Evolutionary conservation across 1,140 invertebrate genomes (phyloP).

Genomic region (Drosophila melanogaster): DNA sequence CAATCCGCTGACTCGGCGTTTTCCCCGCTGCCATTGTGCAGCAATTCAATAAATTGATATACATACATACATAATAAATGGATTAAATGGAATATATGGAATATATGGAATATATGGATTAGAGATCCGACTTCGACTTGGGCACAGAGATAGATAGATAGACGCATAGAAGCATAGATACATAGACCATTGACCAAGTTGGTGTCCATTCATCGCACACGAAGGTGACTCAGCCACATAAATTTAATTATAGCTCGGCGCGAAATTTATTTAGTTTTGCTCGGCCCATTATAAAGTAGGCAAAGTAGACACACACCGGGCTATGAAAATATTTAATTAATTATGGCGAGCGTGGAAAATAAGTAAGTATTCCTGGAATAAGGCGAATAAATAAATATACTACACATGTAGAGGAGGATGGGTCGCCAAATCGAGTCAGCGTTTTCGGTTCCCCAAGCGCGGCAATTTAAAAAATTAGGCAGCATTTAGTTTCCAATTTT

Average conservation of each 20-base stretch:
- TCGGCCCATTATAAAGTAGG: constrained; percentile 69
- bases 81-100: too few relatives aligned
- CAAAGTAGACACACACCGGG: constrained; percentile 36
- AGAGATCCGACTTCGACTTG: constrained; percentile 23
- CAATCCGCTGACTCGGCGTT: constrained; percentile 57
- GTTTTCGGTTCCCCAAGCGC: constrained; percentile 25
- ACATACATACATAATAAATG: constrained; percentile 1
- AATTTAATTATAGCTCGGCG: constrained; percentile 78
- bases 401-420: constrained; percentile 10
- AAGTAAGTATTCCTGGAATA: constrained; percentile 64
- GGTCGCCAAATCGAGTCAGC: constrained; percentile 40
- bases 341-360: constrained; percentile 51
- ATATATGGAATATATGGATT: constrained; percentile 21
- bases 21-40: constrained; percentile 54
- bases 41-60: constrained; percentile 39
- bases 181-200: constrained; percentile 70
- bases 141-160: too few relatives aligned
- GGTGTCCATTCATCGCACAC: constrained; percentile 57
- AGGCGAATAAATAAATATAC: constrained; percentile 35
- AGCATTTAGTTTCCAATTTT: constrained; percentile 70
- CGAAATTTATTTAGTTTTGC: constrained; percentile 79
- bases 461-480: constrained; percentile 63
- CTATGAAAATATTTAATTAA: constrained; percentile 76
- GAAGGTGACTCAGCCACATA: constrained; percentile 73
- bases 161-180: constrained; percentile 4